Base-by-base conservation (phyloP, 2,113 vertebrate genomes). In the Vireo altiloquus region DNA sequence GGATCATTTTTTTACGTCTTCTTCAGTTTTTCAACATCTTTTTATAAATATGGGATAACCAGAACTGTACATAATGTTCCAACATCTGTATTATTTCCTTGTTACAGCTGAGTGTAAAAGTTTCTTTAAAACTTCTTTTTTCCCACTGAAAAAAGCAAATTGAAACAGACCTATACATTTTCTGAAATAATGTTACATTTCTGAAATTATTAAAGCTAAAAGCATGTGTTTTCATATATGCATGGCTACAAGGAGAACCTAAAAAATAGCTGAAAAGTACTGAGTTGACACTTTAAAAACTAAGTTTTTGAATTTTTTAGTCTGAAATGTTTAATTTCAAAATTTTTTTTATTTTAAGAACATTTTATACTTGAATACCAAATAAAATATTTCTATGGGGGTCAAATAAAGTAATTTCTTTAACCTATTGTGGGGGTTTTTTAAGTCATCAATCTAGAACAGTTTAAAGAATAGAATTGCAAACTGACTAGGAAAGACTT, bases 21-120 rank as follows among this genome's bases (percentile, higher is more conserved):
- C 49, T 79, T 89, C 70, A 74, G 18, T 77, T 94, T 95, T 94
- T 80, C 82, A 95, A 77, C 19, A 61, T 69, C 31, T 76, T 94
- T 89, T 95, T 66, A 70, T 56, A 88, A 90, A 63, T 50, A 56
- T 3, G 3, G 13, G 46, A 88, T 3, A 3, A 74, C 24, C 46
- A 95, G 50, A 81, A 42, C 56, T 40, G 42, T 61, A 85, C 20
- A 17, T 76, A 52, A 28, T 22, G 35, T 88, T 91, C 63, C 35
- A 88, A 59, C 59, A 88, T 93, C 50, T 93, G 57, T 74, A 30
- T 59, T 72, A 27, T 72, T 91, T 82, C 21, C 24, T 59, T 87
- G 21, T 44, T 72, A 33, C 50, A 57, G 39, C 9, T 64, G 25
- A 86, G 19, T 47, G 30, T 59, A 59, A 66, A 78, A 35, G 12